A percentile compares a stretch with the other conserved stretches of the same genome.
Conservation (phyloP, 2,888 invertebrate genomes). For the Heliconius hortense region DNA sequence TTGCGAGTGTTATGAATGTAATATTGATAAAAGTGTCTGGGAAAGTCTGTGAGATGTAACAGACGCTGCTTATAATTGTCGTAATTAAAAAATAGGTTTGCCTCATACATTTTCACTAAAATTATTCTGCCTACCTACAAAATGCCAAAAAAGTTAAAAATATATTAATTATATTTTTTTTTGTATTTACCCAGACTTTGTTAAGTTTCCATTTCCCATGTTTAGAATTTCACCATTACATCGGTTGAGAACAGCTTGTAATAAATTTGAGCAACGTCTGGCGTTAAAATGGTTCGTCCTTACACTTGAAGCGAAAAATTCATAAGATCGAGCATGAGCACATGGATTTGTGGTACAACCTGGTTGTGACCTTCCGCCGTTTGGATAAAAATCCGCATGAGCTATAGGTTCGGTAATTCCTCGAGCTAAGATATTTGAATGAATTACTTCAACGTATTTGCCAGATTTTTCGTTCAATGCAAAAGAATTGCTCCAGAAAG, state of each 20-base stretch:
- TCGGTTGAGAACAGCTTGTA: slow-evolving; percentile 52
- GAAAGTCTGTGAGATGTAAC: not conserved
- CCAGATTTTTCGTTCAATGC: slow-evolving; percentile 57
- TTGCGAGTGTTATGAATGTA: not conserved
- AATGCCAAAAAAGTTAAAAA: not conserved
- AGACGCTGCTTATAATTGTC: not conserved
- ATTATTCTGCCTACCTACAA: not conserved
- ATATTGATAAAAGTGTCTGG: not conserved
- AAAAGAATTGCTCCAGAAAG: slow-evolving; percentile 57
- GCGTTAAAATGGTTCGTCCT: slow-evolving; percentile 58
- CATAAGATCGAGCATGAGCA: slow-evolving; percentile 60
- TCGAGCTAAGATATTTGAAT: slow-evolving; percentile 63
- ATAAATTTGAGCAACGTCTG: slow-evolving; percentile 52
- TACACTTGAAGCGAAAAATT: slow-evolving; percentile 61
- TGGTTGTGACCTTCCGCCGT: slow-evolving; percentile 68
- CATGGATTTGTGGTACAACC: slow-evolving; percentile 63
- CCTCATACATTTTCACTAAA: not conserved
- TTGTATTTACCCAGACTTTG: slow-evolving; percentile 55
- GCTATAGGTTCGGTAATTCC: slow-evolving; percentile 62
- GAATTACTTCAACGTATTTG: slow-evolving; percentile 65
- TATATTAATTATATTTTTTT: too few species aligned
- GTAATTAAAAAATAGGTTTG: not conserved
- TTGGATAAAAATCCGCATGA: slow-evolving; percentile 69
- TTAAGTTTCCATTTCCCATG: slow-evolving; percentile 59
- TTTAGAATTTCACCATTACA: slow-evolving; percentile 52